Evolutionary conservation across 2,113 vertebrate species (phyloP), one percentile per base, ranked within the genome.

Genomic region (Globicephala melas): DNA sequence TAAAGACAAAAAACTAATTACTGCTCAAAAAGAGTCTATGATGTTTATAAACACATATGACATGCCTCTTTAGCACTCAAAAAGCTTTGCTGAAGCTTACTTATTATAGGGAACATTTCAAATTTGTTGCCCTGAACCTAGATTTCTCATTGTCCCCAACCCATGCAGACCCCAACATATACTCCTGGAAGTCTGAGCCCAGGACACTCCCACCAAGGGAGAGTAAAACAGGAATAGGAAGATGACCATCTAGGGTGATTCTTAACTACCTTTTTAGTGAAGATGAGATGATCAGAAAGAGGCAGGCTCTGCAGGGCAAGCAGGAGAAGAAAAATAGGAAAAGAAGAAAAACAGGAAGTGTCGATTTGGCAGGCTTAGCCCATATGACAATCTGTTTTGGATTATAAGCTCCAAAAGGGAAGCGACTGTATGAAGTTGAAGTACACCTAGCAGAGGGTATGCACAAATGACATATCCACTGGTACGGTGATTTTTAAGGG

Each of bases 1-100:
- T 89, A 89, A 96, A 83, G 18, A 92, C 67, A 62, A 91, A 82
- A 92, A 68, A 91, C 33, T 41, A 92, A 73, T 7, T 26, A 62
- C 47, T 13, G 18, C 47, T 92, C 17, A 31, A 36, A 85, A 89
- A 90, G 23, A 62, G 33, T 74, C 21, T 53, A 6, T 38, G 31
- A 94, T 58, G 88, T 62, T 62, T 63, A 38, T 67, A 62, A 91
- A 81, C 77, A 65, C 28, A n/a, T 20, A 10, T 11, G 68, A 53
- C 28, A 67, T n/a, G 33, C 23, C 47, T 44, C 36, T 68, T 84
- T 77, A 90, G 23, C 80, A 80, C 36, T 96, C 41, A 94, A 36
- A 90, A 68, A 71, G 31, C 62, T 84, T 74, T 94, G 55, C 31
- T 65, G 44, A 90, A 83, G 23, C 12, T 96, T 74, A 25, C 26